Base-by-base conservation (phyloP, 2,797 vertebrate genomes). In the Hyperoplus lanceolatus region DNA sequence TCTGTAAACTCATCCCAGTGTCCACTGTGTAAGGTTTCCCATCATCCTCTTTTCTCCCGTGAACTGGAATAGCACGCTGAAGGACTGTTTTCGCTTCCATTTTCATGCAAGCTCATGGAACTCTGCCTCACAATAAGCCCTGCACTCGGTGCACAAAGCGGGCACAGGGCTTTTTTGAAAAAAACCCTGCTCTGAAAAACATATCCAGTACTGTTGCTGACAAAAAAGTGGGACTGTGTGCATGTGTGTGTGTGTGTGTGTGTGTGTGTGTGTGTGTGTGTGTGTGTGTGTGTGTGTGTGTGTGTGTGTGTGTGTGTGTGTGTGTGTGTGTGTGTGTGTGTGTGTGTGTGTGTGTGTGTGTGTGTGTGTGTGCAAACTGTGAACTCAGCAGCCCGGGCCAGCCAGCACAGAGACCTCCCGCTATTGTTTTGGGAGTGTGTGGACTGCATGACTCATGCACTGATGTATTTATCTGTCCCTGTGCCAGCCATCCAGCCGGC, bases 371-470 rank as follows among this genome's bases (percentile, higher is more conserved):
- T 80, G 78, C 82, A 92, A 89, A 90, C 75, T 93, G 93, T 94
- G 93, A 92, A 90, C 90, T 94, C 94, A 93, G 92, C 93, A 91
- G 91, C 90, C 81, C 53, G 49, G 72, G 78, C 82, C 68, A 60
- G 77, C 82, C 86, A 81, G 87, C 82, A 65, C 70, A 70, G 54
- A 89, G 92, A 93, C 91, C 94, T 92, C 91, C 93, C 77, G 91
- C 93, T 90, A 93, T 95, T 95, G 94, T 95, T 94, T 93, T 92
- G 91, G 85, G 91, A 91, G 90, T 90, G 90, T 89, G 90, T 85
- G 87, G 91, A 92, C 91, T 83, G 89, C 84, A 90, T 94, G 94
- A 95, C 89, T 94, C 90, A 93, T 89, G 85, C 87, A 82, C 86
- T 92, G 89, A 92, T 89, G 91, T 92, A 87, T 94, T 94, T 94